These are phyloP conservation scores for Ardeotis arabs DNA, from an alignment of 2,113 vertebrate species.

Conservation along the genomic window DNA sequence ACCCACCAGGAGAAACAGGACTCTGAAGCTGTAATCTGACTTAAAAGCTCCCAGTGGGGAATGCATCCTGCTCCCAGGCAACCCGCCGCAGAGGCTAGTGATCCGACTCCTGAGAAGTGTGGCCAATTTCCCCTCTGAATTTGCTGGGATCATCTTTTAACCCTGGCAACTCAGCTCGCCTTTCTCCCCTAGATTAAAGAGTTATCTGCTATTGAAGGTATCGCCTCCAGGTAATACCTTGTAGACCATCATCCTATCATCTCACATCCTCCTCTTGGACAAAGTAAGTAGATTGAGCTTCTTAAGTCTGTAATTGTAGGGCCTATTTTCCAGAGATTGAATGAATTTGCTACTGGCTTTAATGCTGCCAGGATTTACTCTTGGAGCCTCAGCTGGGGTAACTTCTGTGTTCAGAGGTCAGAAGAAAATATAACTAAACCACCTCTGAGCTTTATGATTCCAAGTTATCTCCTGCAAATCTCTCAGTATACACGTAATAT, in stretches of 20 bases:
- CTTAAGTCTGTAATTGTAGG: slow-evolving; percentile 66
- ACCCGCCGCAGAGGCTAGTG: neutral
- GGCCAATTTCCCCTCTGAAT: neutral
- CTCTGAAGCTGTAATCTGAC: neutral
- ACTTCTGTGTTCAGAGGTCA: slow-evolving; percentile 27
- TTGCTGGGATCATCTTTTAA: slow-evolving; percentile 30
- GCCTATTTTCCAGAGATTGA: slow-evolving; percentile 53
- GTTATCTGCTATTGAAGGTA: neutral
- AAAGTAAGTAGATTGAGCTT: slow-evolving; percentile 53
- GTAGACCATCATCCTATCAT: slow-evolving; percentile 52
- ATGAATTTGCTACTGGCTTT: slow-evolving; percentile 28
- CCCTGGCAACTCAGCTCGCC: neutral
- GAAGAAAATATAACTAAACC: slow-evolving; percentile 14
- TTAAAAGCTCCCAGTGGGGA: neutral
- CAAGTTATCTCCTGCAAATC: slow-evolving; percentile 14
- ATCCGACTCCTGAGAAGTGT: neutral
- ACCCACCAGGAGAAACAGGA: neutral
- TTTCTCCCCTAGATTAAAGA: neutral
- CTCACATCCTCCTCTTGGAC: slow-evolving; percentile 27
- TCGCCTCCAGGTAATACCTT: slow-evolving; percentile 18
- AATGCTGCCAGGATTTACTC: slow-evolving; percentile 54
- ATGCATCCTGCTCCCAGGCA: neutral
- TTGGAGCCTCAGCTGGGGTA: slow-evolving; percentile 3
- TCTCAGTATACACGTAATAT: neutral
- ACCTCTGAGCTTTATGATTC: slow-evolving; percentile 8